Evolutionary conservation across 2,113 vertebrate genomes (phyloP), one percentile per base, ranked within the genome.

Genomic region (Vulpes vulpes): DNA sequence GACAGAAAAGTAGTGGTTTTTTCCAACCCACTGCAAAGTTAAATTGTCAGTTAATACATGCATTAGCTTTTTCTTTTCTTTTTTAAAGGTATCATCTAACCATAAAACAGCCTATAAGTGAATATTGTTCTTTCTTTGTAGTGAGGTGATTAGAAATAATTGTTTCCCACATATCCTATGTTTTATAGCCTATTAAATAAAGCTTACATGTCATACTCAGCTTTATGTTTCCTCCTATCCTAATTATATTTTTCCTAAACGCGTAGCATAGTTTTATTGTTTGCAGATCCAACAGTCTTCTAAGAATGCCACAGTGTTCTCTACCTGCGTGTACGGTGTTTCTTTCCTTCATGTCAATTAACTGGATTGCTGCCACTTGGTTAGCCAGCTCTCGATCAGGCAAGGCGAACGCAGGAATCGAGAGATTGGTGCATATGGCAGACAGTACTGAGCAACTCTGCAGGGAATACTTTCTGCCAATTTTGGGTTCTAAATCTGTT

Each of bases 401-500:
- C 74, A 91, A 88, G 69, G 81, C 6, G 17, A 96, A 67, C 84
- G 30, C 94, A 74, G 7, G 81, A 95, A 97, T 76, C 95, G 94
- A 97, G 87, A 95, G 91, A 97, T 92, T 83, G 94, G 92, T 53
- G 51, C 97, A 96, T 95, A 98, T 93, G 95, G 97, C 95, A 97
- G 92, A 64, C 82, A 93, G 89, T 8, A 38, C 96, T 81, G 64
- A 71, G 95, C 32, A 95, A 96, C 60, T 94, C 96, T 89, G 59
- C 32, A 57, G 97, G 96, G 97, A 97, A 96, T 96, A 93, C 83
- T 96, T 97, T 80, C 84, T 95, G 96, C 96, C 97, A 97, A 93
- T 80, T 98, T 88, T 23, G 80, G 85, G 57, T 94, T 97, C 96
- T 98, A 87, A 98, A 96, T 98, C 62, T 96, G 94, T 95, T 97